Evolutionary conservation across 2,797 vertebrate genomes (phyloP), one percentile per base, ranked within the genome.

Genomic region (Parauchenoglanis punctatus): DNA sequence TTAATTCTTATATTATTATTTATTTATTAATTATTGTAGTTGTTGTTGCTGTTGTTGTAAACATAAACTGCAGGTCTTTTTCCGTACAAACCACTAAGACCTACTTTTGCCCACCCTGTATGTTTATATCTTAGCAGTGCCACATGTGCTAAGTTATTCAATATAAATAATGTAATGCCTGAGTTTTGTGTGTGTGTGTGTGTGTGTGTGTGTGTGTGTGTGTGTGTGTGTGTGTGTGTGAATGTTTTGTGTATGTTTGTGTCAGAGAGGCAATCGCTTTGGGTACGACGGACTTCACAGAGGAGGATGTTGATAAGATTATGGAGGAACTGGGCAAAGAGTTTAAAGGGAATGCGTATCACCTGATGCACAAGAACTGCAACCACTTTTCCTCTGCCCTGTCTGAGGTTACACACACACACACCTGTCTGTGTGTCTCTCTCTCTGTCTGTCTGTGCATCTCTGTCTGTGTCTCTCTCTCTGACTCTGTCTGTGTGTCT

Each of bases 311-410:
- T 70, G 97, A 97, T 93, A 98, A 98, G 93, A 98, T 98, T 93
- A 97, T 98, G 96, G 97, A 98, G 92, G 97, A 98, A 92, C 95
- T 98, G 13, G 97, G 97, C 10, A 98, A 96, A 91, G 97, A 99
- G 84, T 98, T 97, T 92, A 97, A 96, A 93, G 97, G 97, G 81
- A 97, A 97, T 0, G 96, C 97, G 0, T 98, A 97, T 91, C 97
- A 97, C 87, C 94, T 97, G 87, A 97, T 97, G 97, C 97, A 98
- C 94, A 97, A 98, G 93, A 97, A 98, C 95, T 98, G 97, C 92
- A 97, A 97, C 93, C 97, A 98, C 92, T 98, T 99, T 93, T 97
- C 97, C 67, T 96, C 97, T 91, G 96, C 97, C 20, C 93, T 98
- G 88, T 97, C 97, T 88, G 97, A 98, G 96, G 97, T 99, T 28